Base-by-base conservation (phyloP, 1,140 invertebrate genomes). In the Drosophila simulans region DNA sequence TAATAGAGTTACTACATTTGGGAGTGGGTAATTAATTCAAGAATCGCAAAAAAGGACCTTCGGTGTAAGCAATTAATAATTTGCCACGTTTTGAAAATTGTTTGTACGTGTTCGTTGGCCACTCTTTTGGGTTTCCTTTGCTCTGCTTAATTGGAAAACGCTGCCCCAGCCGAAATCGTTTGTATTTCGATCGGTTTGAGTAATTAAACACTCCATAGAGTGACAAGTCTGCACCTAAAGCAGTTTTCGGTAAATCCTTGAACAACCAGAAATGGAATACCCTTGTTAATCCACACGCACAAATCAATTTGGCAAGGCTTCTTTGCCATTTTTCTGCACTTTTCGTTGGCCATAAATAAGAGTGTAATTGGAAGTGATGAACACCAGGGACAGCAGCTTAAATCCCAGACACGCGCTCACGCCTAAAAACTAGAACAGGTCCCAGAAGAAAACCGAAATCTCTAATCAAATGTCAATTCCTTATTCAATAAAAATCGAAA, bases 381-480 rank as follows among this genome's bases (percentile, higher is more conserved):
- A 70, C 65, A 52, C 52, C 60, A 75, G 70, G 65, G 73, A 86
- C 64, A 52, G 12, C 1, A n/a, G 8, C 27, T 40, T 1, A 63
- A 65, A 37, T 65, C 64, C 64, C 60, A 65, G 66, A 55, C 65
- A 77, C 65, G 51, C 39, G 37, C 62, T 48, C 63, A 77, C 52
- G 49, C 58, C 49, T 40, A 43, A 57, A 40, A 62, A 68, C 39
- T 56, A 56, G 51, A 51, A 54, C 39, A 68, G 64, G 59, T 68
- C 64, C 64, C 64, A 65, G 37, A 11, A 65, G 49, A 43, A 46
- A 52, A 39, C 58, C 51, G 34, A 81, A 83, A 88, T 85, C 83
- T 88, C 80, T 84, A 89, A 89, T 89, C 84, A 89, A 89, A 89
- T 89, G 84, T 89, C 85, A 90, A 89, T 90, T 80, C 59, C 57